Percentiles rank a stretch among this genome's conserved stretches.
phyloP scores from a whole-genome alignment of 1,140 invertebrate species.

The Scylla paramamosain region DNA sequence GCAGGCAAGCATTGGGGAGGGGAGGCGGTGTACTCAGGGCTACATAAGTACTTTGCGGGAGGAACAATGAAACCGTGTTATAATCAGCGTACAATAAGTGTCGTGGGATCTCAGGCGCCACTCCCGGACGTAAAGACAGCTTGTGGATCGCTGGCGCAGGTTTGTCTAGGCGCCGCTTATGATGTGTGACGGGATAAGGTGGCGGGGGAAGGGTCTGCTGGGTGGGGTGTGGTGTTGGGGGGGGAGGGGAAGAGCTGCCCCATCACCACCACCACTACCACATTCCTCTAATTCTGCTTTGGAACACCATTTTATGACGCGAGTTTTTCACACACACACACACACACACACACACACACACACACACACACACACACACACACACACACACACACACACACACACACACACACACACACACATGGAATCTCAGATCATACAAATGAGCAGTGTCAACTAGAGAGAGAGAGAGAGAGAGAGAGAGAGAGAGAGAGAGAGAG shows the following conservation, averaged over 20 bases:
- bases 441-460: no score
- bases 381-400: no score
- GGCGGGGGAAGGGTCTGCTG: no score
- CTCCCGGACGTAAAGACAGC: neutral
- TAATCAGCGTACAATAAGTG: neutral
- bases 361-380: neutral
- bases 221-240: neutral
- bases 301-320: neutral
- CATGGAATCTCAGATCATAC: no score
- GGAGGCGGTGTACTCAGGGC: no score
- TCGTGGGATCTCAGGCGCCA: neutral
- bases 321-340: conserved; percentile 7
- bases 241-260: neutral
- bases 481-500: no score
- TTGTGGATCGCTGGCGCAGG: neutral
- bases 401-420: no score
- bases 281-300: conserved; percentile 1
- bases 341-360: conserved; percentile 2
- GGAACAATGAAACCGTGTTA: neutral
- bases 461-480: no score
- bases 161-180: neutral
- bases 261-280: neutral
- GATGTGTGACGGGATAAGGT: no score
- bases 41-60: no score
- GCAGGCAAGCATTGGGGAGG: no score